Evolutionary conservation across 2,888 invertebrate genomes (phyloP).

Genomic region (Drosophila trichaetosa): DNA sequence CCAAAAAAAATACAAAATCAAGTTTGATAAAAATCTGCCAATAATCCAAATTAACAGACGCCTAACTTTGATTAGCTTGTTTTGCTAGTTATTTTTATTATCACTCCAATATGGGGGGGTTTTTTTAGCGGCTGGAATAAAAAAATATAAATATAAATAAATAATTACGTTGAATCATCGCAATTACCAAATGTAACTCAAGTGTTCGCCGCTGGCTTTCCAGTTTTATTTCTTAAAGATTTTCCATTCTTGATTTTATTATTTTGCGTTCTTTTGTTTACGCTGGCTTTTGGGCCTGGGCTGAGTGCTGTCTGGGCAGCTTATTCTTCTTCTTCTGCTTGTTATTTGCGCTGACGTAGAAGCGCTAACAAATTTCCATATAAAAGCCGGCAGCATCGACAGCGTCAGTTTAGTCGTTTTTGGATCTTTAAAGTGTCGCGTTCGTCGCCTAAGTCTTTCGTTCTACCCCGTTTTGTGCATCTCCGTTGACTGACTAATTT

Average conservation of each 20-base stretch:
- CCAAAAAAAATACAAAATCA: slow-evolving; percentile 18
- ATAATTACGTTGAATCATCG: slow-evolving; percentile 8
- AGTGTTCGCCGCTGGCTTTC: background rate
- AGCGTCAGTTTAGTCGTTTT: slow-evolving; percentile 72
- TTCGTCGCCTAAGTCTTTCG: slow-evolving; percentile 79
- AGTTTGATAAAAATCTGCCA: slow-evolving; percentile 53
- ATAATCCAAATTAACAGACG: slow-evolving; percentile 31
- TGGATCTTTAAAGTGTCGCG: slow-evolving; percentile 57
- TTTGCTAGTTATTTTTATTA: slow-evolving; percentile 58
- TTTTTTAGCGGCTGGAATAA: background rate
- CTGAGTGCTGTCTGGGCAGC: slow-evolving; percentile 11
- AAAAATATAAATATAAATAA: background rate
- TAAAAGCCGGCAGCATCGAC: slow-evolving; percentile 58
- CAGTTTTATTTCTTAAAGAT: background rate
- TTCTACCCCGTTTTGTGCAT: slow-evolving; percentile 50
- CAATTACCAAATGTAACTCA: background rate
- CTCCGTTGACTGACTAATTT: slow-evolving; percentile 15
- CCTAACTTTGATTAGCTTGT: slow-evolving; percentile 38
- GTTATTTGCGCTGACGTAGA: slow-evolving; percentile 62
- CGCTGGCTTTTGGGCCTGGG: background rate
- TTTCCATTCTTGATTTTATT: slow-evolving; percentile 13
- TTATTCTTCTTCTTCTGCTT: slow-evolving; percentile 31
- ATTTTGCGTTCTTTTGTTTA: slow-evolving; percentile 28
- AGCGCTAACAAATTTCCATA: slow-evolving; percentile 74
- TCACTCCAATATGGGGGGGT: slow-evolving; percentile 15